phyloP scores from a whole-genome alignment of 37 sponge, comb jelly and placozoan species.

The Halisarca cf. caerulea region DNA sequence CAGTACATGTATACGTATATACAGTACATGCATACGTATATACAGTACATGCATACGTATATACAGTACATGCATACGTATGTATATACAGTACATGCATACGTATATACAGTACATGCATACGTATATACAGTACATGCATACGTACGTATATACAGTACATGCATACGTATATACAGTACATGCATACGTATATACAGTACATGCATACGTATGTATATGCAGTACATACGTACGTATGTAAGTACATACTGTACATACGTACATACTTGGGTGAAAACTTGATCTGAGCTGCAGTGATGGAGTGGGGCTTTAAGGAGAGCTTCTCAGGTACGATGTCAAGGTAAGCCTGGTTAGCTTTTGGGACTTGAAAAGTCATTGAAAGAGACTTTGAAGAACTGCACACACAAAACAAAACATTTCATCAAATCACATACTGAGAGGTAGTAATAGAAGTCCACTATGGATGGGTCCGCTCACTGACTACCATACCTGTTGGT shows the following conservation, averaged over 20 bases:
- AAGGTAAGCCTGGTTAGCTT: slow-evolving; percentile 45
- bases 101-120: too few species aligned
- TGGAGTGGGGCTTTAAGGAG: slow-evolving; percentile 64
- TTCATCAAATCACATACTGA: not conserved
- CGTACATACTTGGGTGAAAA: slow-evolving; percentile 61
- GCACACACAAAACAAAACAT: not conserved
- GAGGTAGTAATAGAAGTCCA: not conserved
- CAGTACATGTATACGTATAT: not conserved
- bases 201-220: too few species aligned
- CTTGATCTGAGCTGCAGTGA: slow-evolving; percentile 79
- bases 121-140: not conserved
- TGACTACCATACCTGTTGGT: slow-evolving; percentile 94
- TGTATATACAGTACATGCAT: too few species aligned
- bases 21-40: not conserved
- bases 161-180: too few species aligned
- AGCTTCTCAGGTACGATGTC: slow-evolving; percentile 79
- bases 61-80: not conserved
- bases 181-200: too few species aligned
- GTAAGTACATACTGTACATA: not conserved
- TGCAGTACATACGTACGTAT: not conserved
- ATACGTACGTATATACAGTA: too few species aligned
- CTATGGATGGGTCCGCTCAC: too few species aligned
- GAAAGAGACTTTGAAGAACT: slow-evolving; percentile 59
- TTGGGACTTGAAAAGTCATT: slow-evolving; percentile 68
- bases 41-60: not conserved